Evolutionary conservation across 2,113 vertebrate genomes (phyloP), one percentile per base, ranked within the genome.

Genomic region (Leucosticte australis): DNA sequence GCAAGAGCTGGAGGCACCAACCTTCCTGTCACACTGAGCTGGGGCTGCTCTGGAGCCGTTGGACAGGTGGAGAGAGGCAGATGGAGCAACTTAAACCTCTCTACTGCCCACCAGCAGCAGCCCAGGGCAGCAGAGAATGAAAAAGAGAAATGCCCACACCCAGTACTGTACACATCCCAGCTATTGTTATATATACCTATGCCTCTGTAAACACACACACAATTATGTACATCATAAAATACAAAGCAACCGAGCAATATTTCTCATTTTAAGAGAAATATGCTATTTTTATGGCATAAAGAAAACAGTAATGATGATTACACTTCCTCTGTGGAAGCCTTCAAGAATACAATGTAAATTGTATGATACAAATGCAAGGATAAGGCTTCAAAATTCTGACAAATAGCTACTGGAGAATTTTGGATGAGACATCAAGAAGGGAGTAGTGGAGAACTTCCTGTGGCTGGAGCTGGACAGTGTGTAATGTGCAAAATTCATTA

Each of bases 401-500:
- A 89, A 93, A 92, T 3, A 44, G 44, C 67, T 70, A 52, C 60
- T 15, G 13, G 46, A 88, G 49, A 96, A 91, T 96, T 95, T 85
- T 87, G 81, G 77, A 87, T 83, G 44, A 94, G 83, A 88, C 15
- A 35, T 18, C 0, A 0, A 95, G 67, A 62, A 84, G 11, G 20
- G 46, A 64, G 8, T n/a, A 89, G 74, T 76, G 77, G 17, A 13
- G 75, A 92, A 67, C 57, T 96, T 97, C 77, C 55, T 30, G 33
- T 64, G 73, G 37, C 83, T 92, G 71, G 83, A 93, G 67, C 63
- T 88, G 84, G 84, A 75, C 92, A 81, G 57, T 94, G 63, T 85
- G 19, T 92, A 97, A 96, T 92, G 79, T 96, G 56, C 35, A 80
- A 97, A 97, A 97, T 97, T 98, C 97, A 97, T 98, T 95, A 95